Evolutionary conservation across 2,888 invertebrate species (phyloP).

Genomic region (Fragum sueziense): DNA sequence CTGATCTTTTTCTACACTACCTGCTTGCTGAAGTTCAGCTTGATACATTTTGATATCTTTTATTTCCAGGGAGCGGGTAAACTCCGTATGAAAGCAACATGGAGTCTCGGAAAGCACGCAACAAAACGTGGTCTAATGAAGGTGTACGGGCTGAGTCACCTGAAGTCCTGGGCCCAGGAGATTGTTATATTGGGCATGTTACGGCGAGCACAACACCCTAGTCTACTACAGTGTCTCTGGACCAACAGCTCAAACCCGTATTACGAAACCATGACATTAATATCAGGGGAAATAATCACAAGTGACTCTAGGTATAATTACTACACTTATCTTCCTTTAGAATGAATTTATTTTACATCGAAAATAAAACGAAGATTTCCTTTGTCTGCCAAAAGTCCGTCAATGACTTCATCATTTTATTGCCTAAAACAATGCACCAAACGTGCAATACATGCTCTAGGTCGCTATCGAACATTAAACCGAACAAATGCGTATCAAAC

Average conservation of each 20-base stretch:
- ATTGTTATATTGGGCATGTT: slow-evolving; percentile 77
- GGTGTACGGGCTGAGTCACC: slow-evolving; percentile 72
- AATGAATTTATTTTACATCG: no score
- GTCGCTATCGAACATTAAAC: no score
- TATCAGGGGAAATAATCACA: slow-evolving; percentile 76
- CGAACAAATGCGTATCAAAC: no score
- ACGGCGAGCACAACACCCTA: slow-evolving; percentile 71
- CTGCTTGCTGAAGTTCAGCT: no score
- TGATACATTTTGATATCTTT: no score
- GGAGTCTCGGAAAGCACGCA: slow-evolving; percentile 68
- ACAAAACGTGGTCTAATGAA: slow-evolving; percentile 74
- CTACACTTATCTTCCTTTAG: neutral
- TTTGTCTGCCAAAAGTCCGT: no score
- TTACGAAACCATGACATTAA: slow-evolving; percentile 76
- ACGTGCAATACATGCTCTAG: no score
- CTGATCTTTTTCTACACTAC: no score
- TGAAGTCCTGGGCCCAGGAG: slow-evolving; percentile 78
- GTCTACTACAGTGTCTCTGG: slow-evolving; percentile 77
- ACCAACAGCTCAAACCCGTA: slow-evolving; percentile 77
- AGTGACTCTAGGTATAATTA: slow-evolving; percentile 73
- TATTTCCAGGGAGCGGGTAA: slow-evolving; percentile 74
- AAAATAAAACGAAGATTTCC: no score
- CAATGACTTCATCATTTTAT: no score
- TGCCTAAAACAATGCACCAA: no score
- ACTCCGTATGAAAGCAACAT: slow-evolving; percentile 71